A percentile compares a stretch with the other conserved stretches of the same genome.
phyloP scores from a whole-genome alignment of 2,113 vertebrate genomes.

The Microcebus ravelobensis region DNA sequence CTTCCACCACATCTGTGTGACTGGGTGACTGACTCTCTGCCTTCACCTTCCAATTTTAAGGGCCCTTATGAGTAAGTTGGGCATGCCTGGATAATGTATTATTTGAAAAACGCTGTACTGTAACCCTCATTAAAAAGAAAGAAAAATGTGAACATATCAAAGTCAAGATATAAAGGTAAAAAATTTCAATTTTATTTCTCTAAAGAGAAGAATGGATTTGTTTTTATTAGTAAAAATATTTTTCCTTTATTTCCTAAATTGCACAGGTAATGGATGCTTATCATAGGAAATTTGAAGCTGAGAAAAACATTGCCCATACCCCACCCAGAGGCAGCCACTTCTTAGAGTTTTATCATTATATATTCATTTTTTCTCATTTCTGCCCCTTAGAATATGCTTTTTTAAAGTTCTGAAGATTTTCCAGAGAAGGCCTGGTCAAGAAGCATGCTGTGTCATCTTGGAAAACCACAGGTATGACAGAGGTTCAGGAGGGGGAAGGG shows the following conservation, averaged over 20 bases:
- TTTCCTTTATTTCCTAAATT: conserved; percentile 16
- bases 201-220: not conserved
- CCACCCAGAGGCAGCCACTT: not conserved
- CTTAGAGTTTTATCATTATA: not conserved
- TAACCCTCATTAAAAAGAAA: not conserved
- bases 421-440: not conserved
- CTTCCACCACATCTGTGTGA: not conserved
- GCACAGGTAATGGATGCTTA: not conserved
- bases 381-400: not conserved
- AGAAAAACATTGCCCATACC: not conserved
- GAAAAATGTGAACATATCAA: not conserved
- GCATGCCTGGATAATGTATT: not conserved
- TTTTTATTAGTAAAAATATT: not conserved
- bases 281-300: not conserved
- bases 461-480: not conserved
- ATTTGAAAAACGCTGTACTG: not conserved
- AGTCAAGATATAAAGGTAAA: not conserved
- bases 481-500: not conserved
- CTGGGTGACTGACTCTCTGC: not conserved
- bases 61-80: not conserved
- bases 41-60: not conserved
- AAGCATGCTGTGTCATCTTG: not conserved
- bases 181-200: not conserved
- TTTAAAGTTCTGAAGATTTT: not conserved
- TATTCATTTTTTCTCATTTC: not conserved